Percentiles rank a stretch among this genome's conserved stretches.
Evolutionary conservation across 92 coral and sea anemone genomes (phyloP).

Genomic region (Zoanthus solanderi): DNA sequence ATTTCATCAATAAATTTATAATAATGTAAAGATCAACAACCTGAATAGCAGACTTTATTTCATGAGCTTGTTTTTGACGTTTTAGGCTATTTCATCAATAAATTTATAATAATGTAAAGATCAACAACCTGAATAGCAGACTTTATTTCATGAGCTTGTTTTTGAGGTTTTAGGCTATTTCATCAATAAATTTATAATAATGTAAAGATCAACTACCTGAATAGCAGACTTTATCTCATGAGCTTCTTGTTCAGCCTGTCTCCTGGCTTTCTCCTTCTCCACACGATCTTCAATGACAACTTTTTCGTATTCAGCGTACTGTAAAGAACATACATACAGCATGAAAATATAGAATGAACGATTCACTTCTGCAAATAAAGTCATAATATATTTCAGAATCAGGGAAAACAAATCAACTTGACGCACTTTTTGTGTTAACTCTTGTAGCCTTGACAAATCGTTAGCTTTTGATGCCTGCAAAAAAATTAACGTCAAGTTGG

Average conservation of each 20-base stretch:
- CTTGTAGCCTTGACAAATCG: constrained; percentile 93
- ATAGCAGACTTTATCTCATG: constrained; percentile 90
- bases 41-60: too few relatives aligned
- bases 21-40: too few relatives aligned
- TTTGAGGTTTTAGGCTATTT: too few relatives aligned
- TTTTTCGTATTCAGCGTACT: constrained; percentile 98
- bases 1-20: too few relatives aligned
- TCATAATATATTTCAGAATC: too few relatives aligned
- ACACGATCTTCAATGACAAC: constrained; percentile 99
- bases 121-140: too few relatives aligned
- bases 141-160: too few relatives aligned
- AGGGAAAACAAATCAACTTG: background rate
- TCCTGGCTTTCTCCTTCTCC: constrained; percentile 91
- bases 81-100: too few relatives aligned
- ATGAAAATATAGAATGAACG: background rate
- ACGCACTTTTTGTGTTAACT: constrained; percentile 91
- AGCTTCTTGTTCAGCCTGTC: constrained; percentile 95
- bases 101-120: too few relatives aligned
- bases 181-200: too few relatives aligned
- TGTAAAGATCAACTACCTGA: constrained; percentile 57
- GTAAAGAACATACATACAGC: background rate
- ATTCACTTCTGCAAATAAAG: background rate
- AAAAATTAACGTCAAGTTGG: background rate
- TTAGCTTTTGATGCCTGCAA: constrained; percentile 92
- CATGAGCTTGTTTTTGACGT: too few relatives aligned